Evolutionary conservation across 2,797 vertebrate genomes (phyloP).

Genomic region (Crypturellus tataupa): DNA sequence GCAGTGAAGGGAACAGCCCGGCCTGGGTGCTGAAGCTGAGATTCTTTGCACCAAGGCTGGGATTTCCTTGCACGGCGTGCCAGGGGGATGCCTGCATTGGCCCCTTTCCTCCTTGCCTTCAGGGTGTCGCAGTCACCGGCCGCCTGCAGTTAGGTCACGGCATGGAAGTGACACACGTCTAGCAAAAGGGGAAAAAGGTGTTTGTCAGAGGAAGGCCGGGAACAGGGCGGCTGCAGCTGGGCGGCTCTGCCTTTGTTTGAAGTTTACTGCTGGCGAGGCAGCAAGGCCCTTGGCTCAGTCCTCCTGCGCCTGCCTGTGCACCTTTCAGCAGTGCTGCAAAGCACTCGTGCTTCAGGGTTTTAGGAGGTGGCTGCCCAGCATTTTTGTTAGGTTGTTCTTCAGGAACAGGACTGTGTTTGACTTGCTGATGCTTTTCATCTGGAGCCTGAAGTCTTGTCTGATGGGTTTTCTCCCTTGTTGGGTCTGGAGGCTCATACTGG

Average conservation of each 20-base stretch:
- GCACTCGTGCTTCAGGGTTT: neutral
- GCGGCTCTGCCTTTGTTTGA: slow-evolving; percentile 41
- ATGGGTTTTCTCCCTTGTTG: neutral
- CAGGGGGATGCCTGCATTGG: neutral
- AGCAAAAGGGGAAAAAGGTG: slow-evolving; percentile 52
- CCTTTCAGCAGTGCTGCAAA: neutral
- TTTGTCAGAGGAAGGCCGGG: slow-evolving; percentile 48
- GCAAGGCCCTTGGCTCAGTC: neutral
- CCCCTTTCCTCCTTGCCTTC: neutral
- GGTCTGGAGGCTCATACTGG: slow-evolving; percentile 17
- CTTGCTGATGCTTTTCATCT: neutral
- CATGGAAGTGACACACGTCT: slow-evolving; percentile 58
- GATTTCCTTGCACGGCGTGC: neutral
- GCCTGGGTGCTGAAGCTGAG: neutral
- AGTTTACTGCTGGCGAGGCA: neutral
- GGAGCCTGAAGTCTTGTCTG: slow-evolving; percentile 10
- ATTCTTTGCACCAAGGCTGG: neutral
- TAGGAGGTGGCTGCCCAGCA: neutral
- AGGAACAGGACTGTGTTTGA: neutral
- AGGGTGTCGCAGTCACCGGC: neutral
- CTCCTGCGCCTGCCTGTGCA: neutral
- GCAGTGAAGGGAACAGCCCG: neutral
- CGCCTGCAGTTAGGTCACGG: neutral
- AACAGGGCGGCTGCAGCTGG: slow-evolving; percentile 18
- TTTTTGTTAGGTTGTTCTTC: neutral